phyloP scores from a whole-genome alignment of 2,888 invertebrate species.

The Lapara coniferarum region DNA sequence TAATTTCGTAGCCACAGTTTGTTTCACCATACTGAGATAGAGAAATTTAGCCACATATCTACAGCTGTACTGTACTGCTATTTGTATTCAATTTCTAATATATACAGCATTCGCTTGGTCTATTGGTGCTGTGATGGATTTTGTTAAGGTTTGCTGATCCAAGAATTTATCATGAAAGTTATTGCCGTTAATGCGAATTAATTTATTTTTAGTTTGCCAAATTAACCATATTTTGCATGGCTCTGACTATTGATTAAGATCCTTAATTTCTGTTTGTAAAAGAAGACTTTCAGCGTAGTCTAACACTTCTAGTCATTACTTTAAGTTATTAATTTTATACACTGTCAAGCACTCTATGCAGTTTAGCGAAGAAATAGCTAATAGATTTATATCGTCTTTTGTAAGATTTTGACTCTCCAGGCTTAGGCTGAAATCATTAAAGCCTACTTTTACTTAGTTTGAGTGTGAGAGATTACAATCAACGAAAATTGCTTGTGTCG shows the following conservation, averaged over 20 bases:
- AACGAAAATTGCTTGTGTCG: too few relatives aligned
- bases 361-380: too few relatives aligned
- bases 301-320: too few relatives aligned
- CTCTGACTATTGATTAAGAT: not conserved
- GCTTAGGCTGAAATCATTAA: too few relatives aligned
- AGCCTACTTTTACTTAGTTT: too few relatives aligned
- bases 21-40: too few relatives aligned
- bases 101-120: not conserved
- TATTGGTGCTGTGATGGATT: slow-evolving; percentile 8
- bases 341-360: too few relatives aligned
- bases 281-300: not conserved
- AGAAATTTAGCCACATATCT: not conserved
- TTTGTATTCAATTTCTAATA: not conserved
- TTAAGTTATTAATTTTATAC: too few relatives aligned
- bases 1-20: not conserved
- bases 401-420: too few relatives aligned
- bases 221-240: not conserved
- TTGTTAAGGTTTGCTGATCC: not conserved
- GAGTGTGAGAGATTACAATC: too few relatives aligned
- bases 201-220: not conserved
- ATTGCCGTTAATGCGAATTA: not conserved
- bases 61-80: not conserved
- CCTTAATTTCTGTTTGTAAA: not conserved
- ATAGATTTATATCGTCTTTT: too few relatives aligned
- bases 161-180: not conserved